These are phyloP conservation scores for Salvator merianae DNA, from an alignment of 2,113 vertebrate genomes.

Conservation along the genomic window DNA sequence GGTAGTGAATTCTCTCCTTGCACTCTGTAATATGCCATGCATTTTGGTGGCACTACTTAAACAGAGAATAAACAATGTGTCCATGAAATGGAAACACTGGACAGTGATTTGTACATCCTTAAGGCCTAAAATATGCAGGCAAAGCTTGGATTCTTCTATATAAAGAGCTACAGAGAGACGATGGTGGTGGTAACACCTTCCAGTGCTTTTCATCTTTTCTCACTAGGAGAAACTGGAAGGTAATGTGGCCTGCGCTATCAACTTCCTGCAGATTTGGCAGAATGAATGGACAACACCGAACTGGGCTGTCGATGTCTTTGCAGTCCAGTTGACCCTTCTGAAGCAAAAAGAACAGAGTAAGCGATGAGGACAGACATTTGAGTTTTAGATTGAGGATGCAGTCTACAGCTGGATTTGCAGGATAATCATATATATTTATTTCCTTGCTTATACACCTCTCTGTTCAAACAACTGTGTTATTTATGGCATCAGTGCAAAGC, in stretches of 20 bases:
- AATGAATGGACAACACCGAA: not conserved
- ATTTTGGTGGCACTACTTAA: not conserved
- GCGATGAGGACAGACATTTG: slow-evolving; percentile 10
- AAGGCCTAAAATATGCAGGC: not conserved
- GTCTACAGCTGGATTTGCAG: not conserved
- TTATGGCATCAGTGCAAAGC: slow-evolving; percentile 63
- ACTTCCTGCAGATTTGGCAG: not conserved
- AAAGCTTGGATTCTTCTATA: not conserved
- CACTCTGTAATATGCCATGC: not conserved
- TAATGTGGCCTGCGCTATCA: not conserved
- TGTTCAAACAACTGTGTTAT: slow-evolving; percentile 53
- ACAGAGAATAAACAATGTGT: not conserved
- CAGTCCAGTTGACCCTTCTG: not conserved
- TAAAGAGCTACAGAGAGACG: not conserved
- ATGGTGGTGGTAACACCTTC: too few species aligned
- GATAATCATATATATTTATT: slow-evolving; percentile 42
- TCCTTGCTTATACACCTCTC: slow-evolving; percentile 15
- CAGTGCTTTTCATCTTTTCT: not conserved
- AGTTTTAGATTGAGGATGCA: slow-evolving; percentile 23
- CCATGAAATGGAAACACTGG: not conserved
- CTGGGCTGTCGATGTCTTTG: not conserved
- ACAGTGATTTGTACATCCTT: not conserved
- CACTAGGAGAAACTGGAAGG: not conserved
- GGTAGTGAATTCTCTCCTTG: not conserved
- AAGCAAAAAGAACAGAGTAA: slow-evolving; percentile 2